A percentile compares a stretch with the other conserved stretches of the same genome.
phyloP scores from a whole-genome alignment of 2,113 vertebrate genomes.

The Seriola quinqueradiata region DNA sequence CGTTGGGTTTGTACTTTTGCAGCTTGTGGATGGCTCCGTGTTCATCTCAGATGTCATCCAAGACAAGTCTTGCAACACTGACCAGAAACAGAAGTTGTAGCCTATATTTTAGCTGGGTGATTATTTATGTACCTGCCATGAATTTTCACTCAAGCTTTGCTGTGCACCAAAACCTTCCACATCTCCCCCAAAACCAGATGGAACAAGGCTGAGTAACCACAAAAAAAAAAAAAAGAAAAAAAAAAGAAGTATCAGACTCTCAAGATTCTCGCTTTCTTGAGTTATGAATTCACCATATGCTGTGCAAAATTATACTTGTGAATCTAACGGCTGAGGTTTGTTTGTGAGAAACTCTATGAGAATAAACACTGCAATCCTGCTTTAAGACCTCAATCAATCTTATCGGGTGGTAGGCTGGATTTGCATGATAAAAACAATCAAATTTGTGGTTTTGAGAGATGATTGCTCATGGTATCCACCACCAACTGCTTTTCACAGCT shows the following conservation, averaged over 20 bases:
- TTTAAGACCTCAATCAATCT: constrained; percentile 78
- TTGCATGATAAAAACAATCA: constrained; percentile 79
- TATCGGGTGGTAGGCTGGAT: constrained; percentile 66
- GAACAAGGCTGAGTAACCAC: constrained; percentile 78
- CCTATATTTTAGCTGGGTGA: constrained; percentile 74
- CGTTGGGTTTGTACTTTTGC: constrained; percentile 67
- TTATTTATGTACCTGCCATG: constrained; percentile 87
- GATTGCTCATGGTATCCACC: constrained; percentile 65
- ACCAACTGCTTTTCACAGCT: constrained; percentile 75
- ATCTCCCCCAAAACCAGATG: constrained; percentile 75
- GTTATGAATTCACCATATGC: constrained; percentile 81
- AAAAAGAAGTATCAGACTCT: constrained; percentile 58
- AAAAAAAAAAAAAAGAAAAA: constrained; percentile 28
- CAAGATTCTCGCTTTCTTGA: constrained; percentile 67
- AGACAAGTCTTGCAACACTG: constrained; percentile 61
- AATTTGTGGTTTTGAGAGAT: constrained; percentile 67
- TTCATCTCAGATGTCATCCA: constrained; percentile 78
- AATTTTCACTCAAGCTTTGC: constrained; percentile 74
- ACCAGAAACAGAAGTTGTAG: constrained; percentile 73
- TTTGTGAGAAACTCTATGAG: constrained; percentile 77
- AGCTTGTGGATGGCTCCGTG: constrained; percentile 62
- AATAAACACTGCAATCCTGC: constrained; percentile 74
- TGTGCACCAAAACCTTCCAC: constrained; percentile 77
- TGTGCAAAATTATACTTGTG: constrained; percentile 69
- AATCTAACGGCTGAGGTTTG: constrained; percentile 69